Base-by-base conservation (phyloP, 1,140 invertebrate genomes). In the Protaetia brevitarsis region DNA sequence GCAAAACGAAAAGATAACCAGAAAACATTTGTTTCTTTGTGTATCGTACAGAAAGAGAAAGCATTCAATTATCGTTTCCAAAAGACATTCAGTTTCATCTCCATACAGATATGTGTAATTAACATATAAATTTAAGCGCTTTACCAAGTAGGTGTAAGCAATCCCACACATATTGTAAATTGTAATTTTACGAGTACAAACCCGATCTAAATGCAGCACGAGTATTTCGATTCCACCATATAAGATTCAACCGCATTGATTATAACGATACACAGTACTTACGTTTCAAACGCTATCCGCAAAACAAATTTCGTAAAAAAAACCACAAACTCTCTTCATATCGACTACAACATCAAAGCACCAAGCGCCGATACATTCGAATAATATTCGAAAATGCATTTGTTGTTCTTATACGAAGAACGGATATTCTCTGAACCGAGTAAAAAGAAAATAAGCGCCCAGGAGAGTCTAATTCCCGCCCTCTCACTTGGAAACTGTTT, bases 401-500 rank as follows among this genome's bases (percentile, higher is more conserved):
- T 58, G 26, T 28, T 58, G 8, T 27, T 27, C 29, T 28, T 58
- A 30, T 58, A 13, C 1, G 2, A 28, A 58, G n/a, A 21, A 45
- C n/a, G 16, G 8, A 13, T 58, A 58, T 58, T 8, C 26, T 29
- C 29, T 31, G 51, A 30, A 58, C 26, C 13, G 36, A 21, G 41
- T 41, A 66, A 61, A 58, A 56, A 56, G 28, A 30, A 59, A 67
- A 67, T 64, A 64, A 31, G 66, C 66, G 59, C 64, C 45, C 34
- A 31, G 57, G 59, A 62, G 63, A 69, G 37, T 63, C 64, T 69
- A 62, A 69, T 66, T 68, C 67, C 66, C 65, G 68, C 64, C 63
- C 58, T 71, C 62, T 71, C 67, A 69, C 64, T 70, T 64, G 68
- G 68, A 72, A 71, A 71, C 68, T 66, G 68, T 72, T 71, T 72